Percentiles rank a stretch among this genome's conserved stretches.
phyloP scores from a whole-genome alignment of 64 coral and sea anemone genomes.

The Cladopsammia gracilis region DNA sequence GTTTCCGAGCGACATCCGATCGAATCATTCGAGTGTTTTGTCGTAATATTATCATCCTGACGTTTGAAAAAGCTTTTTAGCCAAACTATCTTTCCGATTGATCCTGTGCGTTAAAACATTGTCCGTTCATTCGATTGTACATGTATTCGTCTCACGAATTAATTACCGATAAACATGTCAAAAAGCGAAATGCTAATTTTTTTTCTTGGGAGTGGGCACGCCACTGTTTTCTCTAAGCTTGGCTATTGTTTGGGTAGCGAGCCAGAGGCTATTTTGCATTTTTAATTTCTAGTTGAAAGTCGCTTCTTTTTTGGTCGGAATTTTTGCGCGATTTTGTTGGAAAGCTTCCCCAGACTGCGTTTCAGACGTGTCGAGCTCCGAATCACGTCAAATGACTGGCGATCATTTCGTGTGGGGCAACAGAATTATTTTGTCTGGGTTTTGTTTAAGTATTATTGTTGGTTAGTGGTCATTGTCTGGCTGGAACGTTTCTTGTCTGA shows the following conservation, averaged over 20 bases:
- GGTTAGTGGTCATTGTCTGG: conserved; percentile 99
- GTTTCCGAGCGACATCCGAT: conserved; percentile 14
- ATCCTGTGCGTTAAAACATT: neutral
- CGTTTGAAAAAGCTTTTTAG: neutral
- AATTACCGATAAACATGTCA: conserved; percentile 12
- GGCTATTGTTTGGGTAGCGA: conserved; percentile 74
- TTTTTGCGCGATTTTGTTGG: conserved; percentile 14
- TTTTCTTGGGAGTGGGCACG: conserved; percentile 55
- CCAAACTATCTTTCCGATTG: neutral
- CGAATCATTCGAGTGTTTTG: neutral
- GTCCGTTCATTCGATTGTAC: neutral
- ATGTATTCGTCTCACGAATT: conserved; percentile 16
- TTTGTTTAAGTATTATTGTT: conserved; percentile 99
- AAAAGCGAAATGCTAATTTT: conserved; percentile 76
- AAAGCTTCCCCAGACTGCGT: conserved; percentile 22
- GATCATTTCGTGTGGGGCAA: conserved; percentile 81
- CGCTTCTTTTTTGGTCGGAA: conserved; percentile 36
- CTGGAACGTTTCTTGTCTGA: conserved; percentile 88
- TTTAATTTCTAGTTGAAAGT: conserved; percentile 49
- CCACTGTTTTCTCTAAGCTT: conserved; percentile 62
- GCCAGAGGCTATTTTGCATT: conserved; percentile 83
- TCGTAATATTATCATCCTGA: neutral
- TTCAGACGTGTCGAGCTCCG: conserved; percentile 37
- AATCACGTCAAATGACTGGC: conserved; percentile 77
- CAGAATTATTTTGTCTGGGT: conserved; percentile 98